phyloP scores from a whole-genome alignment of 2,113 vertebrate species.

The Scolopax mira region DNA sequence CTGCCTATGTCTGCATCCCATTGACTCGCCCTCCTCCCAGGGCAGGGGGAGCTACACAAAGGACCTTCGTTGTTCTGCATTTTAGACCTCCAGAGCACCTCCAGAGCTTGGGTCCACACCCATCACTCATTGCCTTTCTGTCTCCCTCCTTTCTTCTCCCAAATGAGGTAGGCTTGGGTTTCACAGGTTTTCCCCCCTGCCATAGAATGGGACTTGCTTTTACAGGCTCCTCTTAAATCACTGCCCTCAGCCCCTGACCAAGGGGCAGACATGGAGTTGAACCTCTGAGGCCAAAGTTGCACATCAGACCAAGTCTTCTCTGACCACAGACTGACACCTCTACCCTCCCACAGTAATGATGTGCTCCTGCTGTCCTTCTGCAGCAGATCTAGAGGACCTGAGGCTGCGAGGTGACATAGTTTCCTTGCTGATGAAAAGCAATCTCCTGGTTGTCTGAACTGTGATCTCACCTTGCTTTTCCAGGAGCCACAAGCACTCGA shows the following conservation, averaged over 20 bases:
- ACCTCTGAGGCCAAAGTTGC: neutral
- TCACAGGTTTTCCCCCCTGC: accelerated
- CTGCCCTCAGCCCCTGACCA: neutral
- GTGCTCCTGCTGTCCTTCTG: neutral
- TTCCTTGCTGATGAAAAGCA: neutral
- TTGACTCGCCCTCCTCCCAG: neutral
- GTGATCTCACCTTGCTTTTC: neutral
- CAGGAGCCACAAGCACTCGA: neutral
- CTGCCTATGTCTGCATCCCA: neutral
- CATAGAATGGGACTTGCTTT: neutral
- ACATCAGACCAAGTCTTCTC: neutral
- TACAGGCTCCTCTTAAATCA: neutral
- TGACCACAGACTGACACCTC: neutral
- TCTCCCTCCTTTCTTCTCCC: neutral
- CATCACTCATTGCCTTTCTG: neutral
- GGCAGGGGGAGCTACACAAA: neutral
- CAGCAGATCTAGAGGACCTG: neutral
- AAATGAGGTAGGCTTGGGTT: neutral
- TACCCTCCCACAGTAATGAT: accelerated
- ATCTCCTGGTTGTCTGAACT: neutral
- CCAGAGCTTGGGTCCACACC: neutral
- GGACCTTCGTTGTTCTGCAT: neutral
- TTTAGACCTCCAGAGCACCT: neutral
- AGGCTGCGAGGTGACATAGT: neutral
- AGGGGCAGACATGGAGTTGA: neutral